Conservation (phyloP, 2,113 vertebrate genomes). For the Poeciliopsis occidentalis region DNA sequence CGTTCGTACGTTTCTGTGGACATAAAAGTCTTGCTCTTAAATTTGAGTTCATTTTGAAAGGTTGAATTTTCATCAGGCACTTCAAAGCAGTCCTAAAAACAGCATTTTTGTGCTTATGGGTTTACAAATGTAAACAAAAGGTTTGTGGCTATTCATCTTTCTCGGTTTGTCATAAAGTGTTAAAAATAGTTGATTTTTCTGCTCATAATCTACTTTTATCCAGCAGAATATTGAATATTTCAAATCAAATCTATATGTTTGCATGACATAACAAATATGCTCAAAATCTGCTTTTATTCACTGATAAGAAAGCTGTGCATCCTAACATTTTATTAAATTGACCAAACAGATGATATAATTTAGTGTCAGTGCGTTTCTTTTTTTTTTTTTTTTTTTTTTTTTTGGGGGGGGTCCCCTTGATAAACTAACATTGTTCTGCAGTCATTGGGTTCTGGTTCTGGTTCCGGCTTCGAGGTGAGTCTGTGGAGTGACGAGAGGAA, state of each 20-base stretch:
- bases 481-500: slow-evolving; percentile 78
- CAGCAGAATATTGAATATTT: too few species aligned
- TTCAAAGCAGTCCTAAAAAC: too few species aligned
- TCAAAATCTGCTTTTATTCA: background rate
- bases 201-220: too few species aligned
- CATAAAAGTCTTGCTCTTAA: too few species aligned
- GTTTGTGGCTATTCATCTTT: too few species aligned
- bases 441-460: slow-evolving; percentile 2
- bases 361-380: background rate
- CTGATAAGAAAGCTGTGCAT: background rate
- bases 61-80: background rate
- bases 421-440: slow-evolving; percentile 7
- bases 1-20: too few species aligned
- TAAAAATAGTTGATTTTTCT: too few species aligned
- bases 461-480: slow-evolving; percentile 64
- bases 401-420: slow-evolving; percentile 37
- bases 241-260: too few species aligned
- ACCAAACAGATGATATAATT: background rate
- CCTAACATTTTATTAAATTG: background rate
- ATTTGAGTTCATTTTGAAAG: too few species aligned
- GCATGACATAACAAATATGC: background rate
- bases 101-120: background rate
- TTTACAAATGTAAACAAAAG: background rate
- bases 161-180: background rate
- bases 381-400: too few species aligned